Evolutionary conservation across 2,888 invertebrate genomes (phyloP).

Genomic region (Ariolimax columbianus): DNA sequence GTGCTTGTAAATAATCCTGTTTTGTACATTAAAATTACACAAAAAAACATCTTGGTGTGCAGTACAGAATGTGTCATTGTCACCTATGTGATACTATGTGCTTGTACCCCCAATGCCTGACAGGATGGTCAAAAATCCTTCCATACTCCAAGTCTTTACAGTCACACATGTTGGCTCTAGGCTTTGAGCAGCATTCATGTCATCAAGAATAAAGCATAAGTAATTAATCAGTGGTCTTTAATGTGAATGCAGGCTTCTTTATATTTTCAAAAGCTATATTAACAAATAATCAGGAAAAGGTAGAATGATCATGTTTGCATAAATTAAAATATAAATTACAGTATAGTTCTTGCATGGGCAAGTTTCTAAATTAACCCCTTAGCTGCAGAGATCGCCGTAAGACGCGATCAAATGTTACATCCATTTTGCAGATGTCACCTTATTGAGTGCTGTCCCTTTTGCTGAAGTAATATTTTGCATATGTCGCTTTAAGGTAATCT

Average conservation of each 20-base stretch:
- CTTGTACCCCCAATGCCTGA: constrained; percentile 50
- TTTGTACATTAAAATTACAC: no score
- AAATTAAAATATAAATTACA: neutral
- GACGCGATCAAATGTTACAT: no score
- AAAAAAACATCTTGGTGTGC: no score
- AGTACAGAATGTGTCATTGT: no score
- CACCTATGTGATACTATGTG: neutral
- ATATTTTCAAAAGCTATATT: neutral
- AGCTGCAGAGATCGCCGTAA: no score
- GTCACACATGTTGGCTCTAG: constrained; percentile 67
- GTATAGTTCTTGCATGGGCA: neutral
- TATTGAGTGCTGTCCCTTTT: no score
- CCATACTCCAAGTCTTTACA: constrained; percentile 60
- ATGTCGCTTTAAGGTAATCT: no score
- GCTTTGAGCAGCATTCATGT: constrained; percentile 67
- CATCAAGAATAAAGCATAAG: constrained; percentile 36
- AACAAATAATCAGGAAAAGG: constrained; percentile 29
- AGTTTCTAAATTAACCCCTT: constrained; percentile 23
- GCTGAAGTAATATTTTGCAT: no score
- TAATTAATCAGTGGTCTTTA: constrained; percentile 8
- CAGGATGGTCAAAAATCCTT: constrained; percentile 79
- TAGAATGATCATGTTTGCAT: constrained; percentile 58
- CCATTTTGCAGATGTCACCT: no score
- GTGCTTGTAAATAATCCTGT: no score
- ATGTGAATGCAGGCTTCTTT: constrained; percentile 21